Evolutionary conservation across 2,888 invertebrate genomes (phyloP).

Genomic region (Pachymerium ferrugineum): DNA sequence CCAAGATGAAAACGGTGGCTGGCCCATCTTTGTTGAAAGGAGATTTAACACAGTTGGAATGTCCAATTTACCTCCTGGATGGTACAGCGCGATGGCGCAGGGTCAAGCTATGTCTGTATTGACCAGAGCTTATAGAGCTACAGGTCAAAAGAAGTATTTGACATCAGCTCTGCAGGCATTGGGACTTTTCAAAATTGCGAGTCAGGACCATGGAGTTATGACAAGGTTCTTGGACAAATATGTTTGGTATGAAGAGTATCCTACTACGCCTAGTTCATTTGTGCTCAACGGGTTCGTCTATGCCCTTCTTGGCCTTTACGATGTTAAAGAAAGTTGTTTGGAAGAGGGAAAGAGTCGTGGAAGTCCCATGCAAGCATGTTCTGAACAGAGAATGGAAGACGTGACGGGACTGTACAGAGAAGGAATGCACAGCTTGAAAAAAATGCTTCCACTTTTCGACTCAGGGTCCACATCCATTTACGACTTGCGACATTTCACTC

Average conservation of each 20-base stretch:
- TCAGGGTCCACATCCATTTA: slow-evolving; percentile 94
- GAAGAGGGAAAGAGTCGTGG: slow-evolving; percentile 3
- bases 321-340: slow-evolving; percentile 61
- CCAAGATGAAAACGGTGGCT: slow-evolving; percentile 84
- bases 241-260: slow-evolving; percentile 98
- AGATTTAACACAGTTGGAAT: slow-evolving; percentile 60
- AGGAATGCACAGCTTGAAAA: slow-evolving; percentile 80
- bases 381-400: slow-evolving; percentile 62
- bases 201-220: slow-evolving; percentile 72
- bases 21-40: slow-evolving; percentile 82
- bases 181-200: slow-evolving; percentile 67
- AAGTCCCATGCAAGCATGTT: background rate
- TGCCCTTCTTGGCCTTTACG: slow-evolving; percentile 90
- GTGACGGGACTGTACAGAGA: slow-evolving; percentile 72
- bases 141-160: slow-evolving; percentile 64
- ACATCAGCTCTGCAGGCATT: slow-evolving; percentile 74
- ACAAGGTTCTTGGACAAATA: slow-evolving; percentile 78
- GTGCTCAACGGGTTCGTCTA: slow-evolving; percentile 99
- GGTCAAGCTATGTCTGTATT: slow-evolving; percentile 93
- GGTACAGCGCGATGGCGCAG: slow-evolving; percentile 98
- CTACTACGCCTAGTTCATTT: slow-evolving; percentile 87
- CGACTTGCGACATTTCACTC: slow-evolving; percentile 87
- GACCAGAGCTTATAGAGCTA: slow-evolving; percentile 79
- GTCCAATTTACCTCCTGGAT: slow-evolving; percentile 74
- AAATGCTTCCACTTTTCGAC: slow-evolving; percentile 83